A percentile compares a stretch with the other conserved stretches of the same genome.
Evolutionary conservation across 2,888 invertebrate genomes (phyloP).

Genomic region (Spisula solida): DNA sequence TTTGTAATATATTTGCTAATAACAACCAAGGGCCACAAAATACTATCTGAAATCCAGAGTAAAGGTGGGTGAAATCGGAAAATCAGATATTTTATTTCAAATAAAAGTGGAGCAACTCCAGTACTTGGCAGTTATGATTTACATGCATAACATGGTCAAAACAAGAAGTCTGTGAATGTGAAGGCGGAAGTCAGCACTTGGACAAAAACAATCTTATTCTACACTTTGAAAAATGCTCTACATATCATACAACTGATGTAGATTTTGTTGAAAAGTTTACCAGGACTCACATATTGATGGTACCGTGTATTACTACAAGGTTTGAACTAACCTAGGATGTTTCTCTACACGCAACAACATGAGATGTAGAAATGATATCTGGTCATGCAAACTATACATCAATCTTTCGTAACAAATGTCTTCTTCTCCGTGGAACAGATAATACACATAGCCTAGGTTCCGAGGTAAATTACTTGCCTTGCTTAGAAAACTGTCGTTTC

Average conservation of each 20-base stretch:
- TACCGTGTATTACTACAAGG: background rate
- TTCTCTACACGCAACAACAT: constrained; percentile 6
- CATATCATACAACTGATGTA: background rate
- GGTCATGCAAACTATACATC: constrained; percentile 64
- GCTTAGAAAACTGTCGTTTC: background rate
- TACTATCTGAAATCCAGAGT: too few species aligned
- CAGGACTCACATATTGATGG: background rate
- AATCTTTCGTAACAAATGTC: constrained; percentile 53
- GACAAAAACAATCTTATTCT: too few species aligned
- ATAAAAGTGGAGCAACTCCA: too few species aligned
- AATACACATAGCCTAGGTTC: background rate
- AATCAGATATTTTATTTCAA: too few species aligned
- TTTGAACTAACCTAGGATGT: background rate
- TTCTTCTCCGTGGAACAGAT: constrained; percentile 32
- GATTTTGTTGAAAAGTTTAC: background rate
- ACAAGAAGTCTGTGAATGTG: too few species aligned
- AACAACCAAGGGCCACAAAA: too few species aligned
- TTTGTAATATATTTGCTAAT: too few species aligned
- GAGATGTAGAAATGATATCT: constrained; percentile 47
- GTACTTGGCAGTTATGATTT: too few species aligned
- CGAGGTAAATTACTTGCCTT: constrained; percentile 30
- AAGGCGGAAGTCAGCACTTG: too few species aligned
- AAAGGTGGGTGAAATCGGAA: too few species aligned
- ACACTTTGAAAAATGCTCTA: background rate
- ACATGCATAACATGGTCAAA: too few species aligned